These are phyloP conservation scores for Psittacula cyanocephala DNA, from an alignment of 2,113 vertebrate species.

Conservation along the genomic window DNA sequence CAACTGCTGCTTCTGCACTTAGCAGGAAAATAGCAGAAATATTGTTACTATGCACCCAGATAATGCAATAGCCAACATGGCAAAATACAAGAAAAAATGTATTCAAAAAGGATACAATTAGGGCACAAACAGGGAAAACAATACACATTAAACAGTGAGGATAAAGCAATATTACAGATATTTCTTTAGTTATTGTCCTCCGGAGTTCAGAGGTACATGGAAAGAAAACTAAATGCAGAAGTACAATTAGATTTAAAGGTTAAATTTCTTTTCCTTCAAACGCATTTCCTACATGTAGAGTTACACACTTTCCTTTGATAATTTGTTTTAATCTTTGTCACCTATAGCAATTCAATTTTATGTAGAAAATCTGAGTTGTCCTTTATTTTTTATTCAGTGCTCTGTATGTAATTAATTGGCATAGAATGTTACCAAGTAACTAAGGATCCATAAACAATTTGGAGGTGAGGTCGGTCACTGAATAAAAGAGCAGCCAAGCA, in stretches of 20 bases:
- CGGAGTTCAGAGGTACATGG: background rate
- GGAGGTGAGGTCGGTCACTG: background rate
- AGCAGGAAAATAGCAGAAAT: background rate
- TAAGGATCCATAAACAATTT: background rate
- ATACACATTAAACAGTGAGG: background rate
- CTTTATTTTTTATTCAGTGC: background rate
- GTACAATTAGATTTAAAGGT: background rate
- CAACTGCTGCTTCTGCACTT: background rate
- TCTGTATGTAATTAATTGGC: background rate
- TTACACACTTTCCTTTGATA: background rate
- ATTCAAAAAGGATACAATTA: background rate
- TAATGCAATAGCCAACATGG: background rate
- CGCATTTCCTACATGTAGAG: background rate
- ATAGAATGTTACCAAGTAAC: background rate
- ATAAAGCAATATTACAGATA: background rate
- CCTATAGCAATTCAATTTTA: background rate
- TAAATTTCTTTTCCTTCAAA: background rate
- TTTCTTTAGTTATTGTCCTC: background rate
- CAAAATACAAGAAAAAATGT: background rate
- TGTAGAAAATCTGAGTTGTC: background rate
- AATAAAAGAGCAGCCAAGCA: background rate
- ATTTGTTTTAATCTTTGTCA: too few relatives aligned
- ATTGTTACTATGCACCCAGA: background rate
- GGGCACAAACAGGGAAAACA: background rate
- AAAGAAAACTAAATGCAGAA: background rate